Evolutionary conservation across 23 tunicate species (phyloP).

Genomic region (Trididemnum clinides): DNA sequence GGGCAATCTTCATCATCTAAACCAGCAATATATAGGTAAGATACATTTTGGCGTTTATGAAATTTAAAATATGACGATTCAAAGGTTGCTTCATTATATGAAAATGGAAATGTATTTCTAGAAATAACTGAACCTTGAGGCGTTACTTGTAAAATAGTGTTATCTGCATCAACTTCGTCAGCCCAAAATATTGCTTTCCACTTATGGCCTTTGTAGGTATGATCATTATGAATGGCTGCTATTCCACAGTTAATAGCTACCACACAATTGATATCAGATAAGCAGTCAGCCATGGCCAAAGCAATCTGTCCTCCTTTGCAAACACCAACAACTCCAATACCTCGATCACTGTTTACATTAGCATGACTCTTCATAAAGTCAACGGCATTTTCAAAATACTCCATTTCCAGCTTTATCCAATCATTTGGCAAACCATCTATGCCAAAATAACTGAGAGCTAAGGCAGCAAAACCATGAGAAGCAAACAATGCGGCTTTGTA

Average conservation of each 20-base stretch:
- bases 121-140: background rate
- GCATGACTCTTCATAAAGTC: background rate
- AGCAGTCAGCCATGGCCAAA: constrained; percentile 28
- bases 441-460: constrained; percentile 42
- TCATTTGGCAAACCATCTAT: background rate
- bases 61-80: background rate
- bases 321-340: constrained; percentile 24
- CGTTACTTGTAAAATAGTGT: background rate
- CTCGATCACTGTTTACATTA: background rate
- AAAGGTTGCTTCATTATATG: background rate
- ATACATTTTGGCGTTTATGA: background rate
- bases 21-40: constrained; percentile 11
- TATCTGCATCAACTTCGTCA: background rate
- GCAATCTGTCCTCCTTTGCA: constrained; percentile 27
- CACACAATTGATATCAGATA: constrained; percentile 13
- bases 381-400: constrained; percentile 40
- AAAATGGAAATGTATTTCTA: background rate
- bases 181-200: background rate
- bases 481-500: constrained; percentile 41
- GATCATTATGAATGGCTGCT: constrained; percentile 2
- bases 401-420: constrained; percentile 6
- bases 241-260: constrained; percentile 24
- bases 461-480: constrained; percentile 48
- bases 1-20: constrained; percentile 4
- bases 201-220: background rate